phyloP scores from a whole-genome alignment of 2,113 vertebrate genomes.

The Steatornis caripensis region DNA sequence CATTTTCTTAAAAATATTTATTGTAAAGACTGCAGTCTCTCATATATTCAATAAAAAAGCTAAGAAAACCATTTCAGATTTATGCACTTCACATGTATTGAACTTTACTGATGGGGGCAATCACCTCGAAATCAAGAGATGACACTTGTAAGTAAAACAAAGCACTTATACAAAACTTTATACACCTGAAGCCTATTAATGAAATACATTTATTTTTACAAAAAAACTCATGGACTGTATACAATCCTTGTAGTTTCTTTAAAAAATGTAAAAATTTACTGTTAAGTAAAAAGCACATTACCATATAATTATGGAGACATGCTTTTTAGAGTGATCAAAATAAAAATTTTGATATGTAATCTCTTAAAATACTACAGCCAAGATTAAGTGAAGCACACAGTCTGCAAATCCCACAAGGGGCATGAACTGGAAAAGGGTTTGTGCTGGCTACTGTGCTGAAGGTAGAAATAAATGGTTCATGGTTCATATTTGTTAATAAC shows the following conservation, averaged over 20 bases:
- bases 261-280: not conserved
- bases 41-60: not conserved
- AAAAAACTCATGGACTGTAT: not conserved
- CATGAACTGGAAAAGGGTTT: not conserved
- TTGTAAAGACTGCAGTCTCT: not conserved
- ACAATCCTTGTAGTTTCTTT: too few species aligned
- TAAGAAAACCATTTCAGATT: not conserved
- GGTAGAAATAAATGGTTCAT: not conserved
- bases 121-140: not conserved
- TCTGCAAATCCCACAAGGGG: not conserved
- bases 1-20: not conserved
- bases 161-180: accelerated
- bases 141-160: not conserved
- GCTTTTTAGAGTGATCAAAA: not conserved
- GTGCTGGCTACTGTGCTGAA: not conserved
- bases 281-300: not conserved
- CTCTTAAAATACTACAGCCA: not conserved
- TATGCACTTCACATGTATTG: not conserved
- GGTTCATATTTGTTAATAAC: not conserved
- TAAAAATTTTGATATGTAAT: not conserved
- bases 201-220: not conserved
- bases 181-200: not conserved
- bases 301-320: not conserved
- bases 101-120: not conserved
- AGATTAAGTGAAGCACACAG: not conserved